Percentiles rank a stretch among this genome's conserved stretches.
Conservation (phyloP, 2,113 vertebrate species). For the Myotis davidii region DNA sequence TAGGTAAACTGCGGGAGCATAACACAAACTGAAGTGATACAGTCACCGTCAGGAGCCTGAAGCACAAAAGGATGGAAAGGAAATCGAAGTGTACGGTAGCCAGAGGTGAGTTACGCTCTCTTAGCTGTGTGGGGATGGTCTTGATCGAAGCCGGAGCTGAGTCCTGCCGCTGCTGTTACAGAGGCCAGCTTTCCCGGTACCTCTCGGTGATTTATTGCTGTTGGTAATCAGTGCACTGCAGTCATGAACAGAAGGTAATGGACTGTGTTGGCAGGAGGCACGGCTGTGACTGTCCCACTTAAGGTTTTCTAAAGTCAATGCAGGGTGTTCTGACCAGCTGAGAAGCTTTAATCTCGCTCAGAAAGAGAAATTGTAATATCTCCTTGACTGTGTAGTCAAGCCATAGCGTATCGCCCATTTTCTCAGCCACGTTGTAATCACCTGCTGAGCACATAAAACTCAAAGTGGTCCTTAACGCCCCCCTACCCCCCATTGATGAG, state of each 20-base stretch:
- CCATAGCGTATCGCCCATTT: not conserved
- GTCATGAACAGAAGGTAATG: conserved; percentile 46
- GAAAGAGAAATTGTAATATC: not conserved
- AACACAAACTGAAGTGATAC: not conserved
- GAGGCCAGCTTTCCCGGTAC: not conserved
- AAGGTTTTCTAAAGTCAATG: not conserved
- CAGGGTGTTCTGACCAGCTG: not conserved
- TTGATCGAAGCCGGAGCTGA: not conserved
- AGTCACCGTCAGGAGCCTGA: not conserved
- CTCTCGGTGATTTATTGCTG: conserved; percentile 24
- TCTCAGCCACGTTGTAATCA: not conserved
- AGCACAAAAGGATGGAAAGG: not conserved
- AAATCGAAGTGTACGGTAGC: not conserved
- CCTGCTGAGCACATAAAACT: not conserved
- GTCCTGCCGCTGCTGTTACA: not conserved
- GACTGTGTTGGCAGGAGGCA: not conserved
- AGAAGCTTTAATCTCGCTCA: conserved; percentile 32
- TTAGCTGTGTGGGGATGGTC: not conserved
- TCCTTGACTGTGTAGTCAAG: conserved; percentile 18
- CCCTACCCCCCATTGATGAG: not conserved
- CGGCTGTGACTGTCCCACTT: not conserved
- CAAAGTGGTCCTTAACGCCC: not conserved
- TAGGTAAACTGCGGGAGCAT: not conserved
- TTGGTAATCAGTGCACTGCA: conserved; percentile 6
- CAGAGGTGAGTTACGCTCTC: not conserved